phyloP scores from a whole-genome alignment of 2,888 invertebrate species.

The Drosophila buzzatii region DNA sequence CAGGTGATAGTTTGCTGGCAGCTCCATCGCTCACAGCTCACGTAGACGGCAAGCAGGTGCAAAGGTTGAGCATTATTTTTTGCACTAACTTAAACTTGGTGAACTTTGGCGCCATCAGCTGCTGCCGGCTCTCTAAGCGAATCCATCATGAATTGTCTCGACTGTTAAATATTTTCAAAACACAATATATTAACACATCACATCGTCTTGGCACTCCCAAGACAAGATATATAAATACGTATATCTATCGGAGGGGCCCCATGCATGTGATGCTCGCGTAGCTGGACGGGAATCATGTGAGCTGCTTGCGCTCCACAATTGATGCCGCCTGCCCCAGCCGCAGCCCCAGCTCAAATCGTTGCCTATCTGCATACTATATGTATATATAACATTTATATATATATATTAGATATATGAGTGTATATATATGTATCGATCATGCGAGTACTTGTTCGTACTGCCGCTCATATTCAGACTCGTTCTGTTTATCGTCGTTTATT shows the following conservation, averaged over 20 bases:
- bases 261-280: constrained; percentile 69
- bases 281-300: constrained; percentile 59
- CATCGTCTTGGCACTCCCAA: constrained; percentile 66
- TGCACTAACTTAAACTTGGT: background rate
- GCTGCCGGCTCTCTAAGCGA: constrained; percentile 9
- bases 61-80: constrained; percentile 2
- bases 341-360: constrained; percentile 22
- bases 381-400: constrained; percentile 15
- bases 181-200: constrained; percentile 74
- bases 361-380: constrained; percentile 53
- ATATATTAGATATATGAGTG: constrained; percentile 20
- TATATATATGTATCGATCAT: constrained; percentile 48
- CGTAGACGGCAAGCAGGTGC: background rate
- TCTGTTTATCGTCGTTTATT: constrained; percentile 38
- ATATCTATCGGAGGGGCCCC: constrained; percentile 13
- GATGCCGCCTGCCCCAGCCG: constrained; percentile 20
- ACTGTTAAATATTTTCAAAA: constrained; percentile 36
- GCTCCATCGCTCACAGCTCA: constrained; percentile 28
- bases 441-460: constrained; percentile 39
- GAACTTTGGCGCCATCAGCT: constrained; percentile 12
- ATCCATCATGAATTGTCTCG: constrained; percentile 48
- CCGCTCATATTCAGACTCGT: constrained; percentile 30
- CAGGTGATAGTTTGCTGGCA: constrained; percentile 25
- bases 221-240: constrained; percentile 41
- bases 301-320: constrained; percentile 42